Percentiles rank a stretch among this genome's conserved stretches.
Conservation (phyloP, 2,113 vertebrate genomes). For the Hemiscyllium ocellatum region DNA sequence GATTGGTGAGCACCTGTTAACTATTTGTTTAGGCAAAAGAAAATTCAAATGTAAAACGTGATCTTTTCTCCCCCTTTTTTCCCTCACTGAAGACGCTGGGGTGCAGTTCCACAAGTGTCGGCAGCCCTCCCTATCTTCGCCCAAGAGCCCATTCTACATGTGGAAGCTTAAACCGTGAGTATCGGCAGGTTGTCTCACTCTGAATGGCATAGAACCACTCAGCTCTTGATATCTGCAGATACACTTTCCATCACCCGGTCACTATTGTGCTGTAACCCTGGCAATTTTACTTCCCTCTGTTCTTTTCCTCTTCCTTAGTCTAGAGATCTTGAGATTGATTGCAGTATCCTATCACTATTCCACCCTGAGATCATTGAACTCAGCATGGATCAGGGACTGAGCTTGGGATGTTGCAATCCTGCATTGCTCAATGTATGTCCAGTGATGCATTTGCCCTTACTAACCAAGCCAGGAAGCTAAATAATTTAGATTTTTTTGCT, state of each 20-base stretch:
- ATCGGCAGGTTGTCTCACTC: background rate
- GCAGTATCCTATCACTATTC: background rate
- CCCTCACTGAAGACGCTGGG: slow-evolving; percentile 29
- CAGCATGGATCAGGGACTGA: background rate
- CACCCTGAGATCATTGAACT: background rate
- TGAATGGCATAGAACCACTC: background rate
- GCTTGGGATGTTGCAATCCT: too few relatives aligned
- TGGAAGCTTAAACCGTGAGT: slow-evolving; percentile 34
- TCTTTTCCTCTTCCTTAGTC: background rate
- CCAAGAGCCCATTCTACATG: slow-evolving; percentile 36
- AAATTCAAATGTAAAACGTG: slow-evolving; percentile 11
- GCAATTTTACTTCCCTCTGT: background rate
- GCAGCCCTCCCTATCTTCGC: slow-evolving; percentile 3
- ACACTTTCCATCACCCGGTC: background rate
- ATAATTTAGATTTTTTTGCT: background rate
- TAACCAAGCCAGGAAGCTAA: background rate
- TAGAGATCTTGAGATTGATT: background rate
- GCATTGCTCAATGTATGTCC: background rate
- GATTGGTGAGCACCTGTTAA: slow-evolving; percentile 26
- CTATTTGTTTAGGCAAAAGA: slow-evolving; percentile 21
- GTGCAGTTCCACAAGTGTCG: slow-evolving; percentile 25
- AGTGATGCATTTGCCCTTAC: background rate
- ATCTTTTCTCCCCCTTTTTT: slow-evolving; percentile 19
- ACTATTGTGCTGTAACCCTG: slow-evolving; percentile 2
- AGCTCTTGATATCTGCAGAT: background rate